Conservation (phyloP, 2,797 vertebrate species). For the Balearica regulorum region DNA sequence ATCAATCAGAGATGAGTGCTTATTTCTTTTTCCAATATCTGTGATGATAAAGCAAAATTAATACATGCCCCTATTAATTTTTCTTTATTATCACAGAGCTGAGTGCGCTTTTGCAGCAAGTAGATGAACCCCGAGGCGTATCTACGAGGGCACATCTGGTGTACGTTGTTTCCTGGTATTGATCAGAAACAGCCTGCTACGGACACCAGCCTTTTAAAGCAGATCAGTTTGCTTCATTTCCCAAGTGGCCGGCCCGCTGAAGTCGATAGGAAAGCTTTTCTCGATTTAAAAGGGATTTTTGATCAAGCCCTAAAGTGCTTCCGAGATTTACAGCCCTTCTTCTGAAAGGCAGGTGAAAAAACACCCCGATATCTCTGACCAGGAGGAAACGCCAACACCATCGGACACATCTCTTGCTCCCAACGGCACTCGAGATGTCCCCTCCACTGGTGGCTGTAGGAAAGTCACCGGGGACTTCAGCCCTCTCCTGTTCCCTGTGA, state of each 20-base stretch:
- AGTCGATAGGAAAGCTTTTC: not conserved
- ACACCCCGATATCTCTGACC: not conserved
- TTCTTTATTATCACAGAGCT: not conserved
- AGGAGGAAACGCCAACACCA: fast-evolving
- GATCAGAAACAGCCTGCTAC: not conserved
- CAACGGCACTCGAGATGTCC: not conserved
- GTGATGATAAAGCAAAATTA: not conserved
- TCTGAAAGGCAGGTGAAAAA: not conserved
- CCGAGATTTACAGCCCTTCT: not conserved
- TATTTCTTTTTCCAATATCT: not conserved
- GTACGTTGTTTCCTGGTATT: not conserved
- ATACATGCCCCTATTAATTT: not conserved
- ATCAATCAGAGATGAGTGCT: not conserved
- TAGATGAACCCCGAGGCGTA: too few species aligned
- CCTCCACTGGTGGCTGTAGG: not conserved
- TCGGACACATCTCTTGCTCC: not conserved
- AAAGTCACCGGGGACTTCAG: not conserved
- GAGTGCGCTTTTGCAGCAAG: not conserved
- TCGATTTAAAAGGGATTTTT: not conserved
- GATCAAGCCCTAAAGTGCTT: not conserved
- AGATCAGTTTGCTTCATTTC: not conserved
- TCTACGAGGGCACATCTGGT: fast-evolving
- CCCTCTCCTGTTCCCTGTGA: not conserved
- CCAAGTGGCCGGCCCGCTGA: not conserved
- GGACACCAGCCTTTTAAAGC: not conserved